Conservation (phyloP, 2,797 vertebrate genomes). For the Cryptoblepharus egeriae region DNA sequence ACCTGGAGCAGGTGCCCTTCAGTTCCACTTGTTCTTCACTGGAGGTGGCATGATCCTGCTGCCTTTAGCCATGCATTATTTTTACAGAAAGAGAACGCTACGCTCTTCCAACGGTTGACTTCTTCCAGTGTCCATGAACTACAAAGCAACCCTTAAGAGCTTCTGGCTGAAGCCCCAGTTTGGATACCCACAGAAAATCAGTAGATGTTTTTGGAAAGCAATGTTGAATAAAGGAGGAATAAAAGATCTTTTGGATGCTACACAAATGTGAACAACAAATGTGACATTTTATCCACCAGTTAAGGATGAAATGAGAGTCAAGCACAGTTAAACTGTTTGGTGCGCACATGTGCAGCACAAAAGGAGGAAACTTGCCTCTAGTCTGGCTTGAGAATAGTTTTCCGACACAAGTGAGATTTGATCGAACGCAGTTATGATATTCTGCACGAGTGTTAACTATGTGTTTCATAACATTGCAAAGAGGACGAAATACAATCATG, state of each 20-base stretch:
- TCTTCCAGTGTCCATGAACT: not conserved
- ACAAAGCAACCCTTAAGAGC: not conserved
- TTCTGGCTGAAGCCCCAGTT: not conserved
- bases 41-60: too few species aligned
- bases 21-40: too few species aligned
- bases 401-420: constrained; percentile 48
- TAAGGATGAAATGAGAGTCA: constrained; percentile 9
- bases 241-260: not conserved
- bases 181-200: not conserved
- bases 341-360: constrained; percentile 16
- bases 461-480: constrained; percentile 70
- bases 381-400: constrained; percentile 43
- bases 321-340: constrained; percentile 23
- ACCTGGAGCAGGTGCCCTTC: too few species aligned
- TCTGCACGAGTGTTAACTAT: constrained; percentile 55
- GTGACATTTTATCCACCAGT: not conserved
- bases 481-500: constrained; percentile 16
- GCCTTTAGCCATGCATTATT: too few species aligned
- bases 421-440: constrained; percentile 15
- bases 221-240: too few species aligned
- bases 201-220: not conserved
- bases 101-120: not conserved
- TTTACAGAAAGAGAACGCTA: too few species aligned
- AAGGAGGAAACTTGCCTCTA: not conserved
- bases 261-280: constrained; percentile 30